Base-by-base conservation (phyloP, 2,113 vertebrate species). In the Scophthalmus maximus region DNA sequence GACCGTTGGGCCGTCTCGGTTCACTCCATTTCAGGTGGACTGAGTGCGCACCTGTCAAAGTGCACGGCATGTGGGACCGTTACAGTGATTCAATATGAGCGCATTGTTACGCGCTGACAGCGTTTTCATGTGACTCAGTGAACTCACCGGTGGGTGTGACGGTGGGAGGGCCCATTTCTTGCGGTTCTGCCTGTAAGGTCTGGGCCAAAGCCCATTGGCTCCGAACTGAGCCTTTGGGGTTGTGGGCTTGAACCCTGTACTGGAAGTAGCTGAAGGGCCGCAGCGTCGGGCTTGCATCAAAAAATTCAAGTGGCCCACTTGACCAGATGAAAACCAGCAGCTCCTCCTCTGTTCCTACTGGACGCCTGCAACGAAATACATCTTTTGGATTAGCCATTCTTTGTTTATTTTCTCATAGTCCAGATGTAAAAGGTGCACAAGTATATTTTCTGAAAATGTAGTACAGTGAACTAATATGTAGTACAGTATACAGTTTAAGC, bases 251-350 rank as follows among this genome's bases (percentile, higher is more conserved):
- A 49, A 94, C 70, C 55, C 73, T 93, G 66, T 97, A 98, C 71
- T 98, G 95, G 0, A 95, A 97, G 71, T 87, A 81, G 0, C 93
- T 96, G 83, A 94, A 96, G 2, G 96, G 95, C 44, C 57, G 85
- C 38, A 97, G 91, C 32, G 81, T 69, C 3, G 94, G 92, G 0
- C 94, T 94, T 0, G 93, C 91, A 15, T 98, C 96, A 0, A 87
- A 92, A 79, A 98, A 96, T 60, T 95, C 91, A 56, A 97, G 91
- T 1, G 92, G 66, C 64, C 96, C 96, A 79, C 92, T 89, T 6
- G 91, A 87, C 95, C 96, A 96, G 84, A 95, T 92, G 76, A 95
- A 96, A 51, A 96, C 78, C 75, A 96, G 92, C 15, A 95, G 86
- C 58, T 94, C 94, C 65, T 95, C 94, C 68, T 93, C 86, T 8